phyloP scores from a whole-genome alignment of 2,113 vertebrate genomes.

The Melanocharis versteri region DNA sequence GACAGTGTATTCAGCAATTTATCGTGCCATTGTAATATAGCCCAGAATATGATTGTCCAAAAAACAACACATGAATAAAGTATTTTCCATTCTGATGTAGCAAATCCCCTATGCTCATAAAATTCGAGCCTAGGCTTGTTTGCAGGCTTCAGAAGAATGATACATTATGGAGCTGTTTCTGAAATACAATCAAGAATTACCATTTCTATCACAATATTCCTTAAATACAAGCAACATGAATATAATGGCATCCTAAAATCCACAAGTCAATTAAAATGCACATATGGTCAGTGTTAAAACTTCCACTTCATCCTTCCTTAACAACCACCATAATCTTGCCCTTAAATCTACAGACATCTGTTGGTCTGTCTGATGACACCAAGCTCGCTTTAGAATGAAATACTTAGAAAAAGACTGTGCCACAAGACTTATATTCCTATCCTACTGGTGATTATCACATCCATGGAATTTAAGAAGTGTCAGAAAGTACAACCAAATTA shows the following conservation, averaged over 20 bases:
- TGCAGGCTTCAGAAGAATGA: slow-evolving; percentile 40
- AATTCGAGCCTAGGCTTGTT: slow-evolving; percentile 7
- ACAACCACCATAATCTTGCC: not conserved
- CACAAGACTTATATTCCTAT: not conserved
- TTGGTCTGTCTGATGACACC: not conserved
- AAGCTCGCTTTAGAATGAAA: not conserved
- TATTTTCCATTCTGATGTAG: slow-evolving; percentile 56
- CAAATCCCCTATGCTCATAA: slow-evolving; percentile 37
- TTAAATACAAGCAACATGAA: not conserved
- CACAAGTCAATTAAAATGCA: slow-evolving; percentile 28
- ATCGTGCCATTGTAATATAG: slow-evolving; percentile 70
- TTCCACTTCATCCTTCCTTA: slow-evolving; percentile 38
- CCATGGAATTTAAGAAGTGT: not conserved
- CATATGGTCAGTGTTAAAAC: slow-evolving; percentile 52
- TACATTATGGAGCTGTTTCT: not conserved
- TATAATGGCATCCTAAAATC: not conserved
- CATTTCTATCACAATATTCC: slow-evolving; percentile 7
- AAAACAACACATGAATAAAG: slow-evolving; percentile 73
- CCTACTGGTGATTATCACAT: not conserved
- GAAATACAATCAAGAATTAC: slow-evolving; percentile 31
- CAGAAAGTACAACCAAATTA: slow-evolving; percentile 29
- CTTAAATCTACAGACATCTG: slow-evolving; percentile 35
- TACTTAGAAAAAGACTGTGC: not conserved
- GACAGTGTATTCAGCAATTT: slow-evolving; percentile 80
- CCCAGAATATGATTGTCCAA: slow-evolving; percentile 69